These are phyloP conservation scores for Tillus elongatus DNA, from an alignment of 2,888 invertebrate genomes.

Conservation along the genomic window DNA sequence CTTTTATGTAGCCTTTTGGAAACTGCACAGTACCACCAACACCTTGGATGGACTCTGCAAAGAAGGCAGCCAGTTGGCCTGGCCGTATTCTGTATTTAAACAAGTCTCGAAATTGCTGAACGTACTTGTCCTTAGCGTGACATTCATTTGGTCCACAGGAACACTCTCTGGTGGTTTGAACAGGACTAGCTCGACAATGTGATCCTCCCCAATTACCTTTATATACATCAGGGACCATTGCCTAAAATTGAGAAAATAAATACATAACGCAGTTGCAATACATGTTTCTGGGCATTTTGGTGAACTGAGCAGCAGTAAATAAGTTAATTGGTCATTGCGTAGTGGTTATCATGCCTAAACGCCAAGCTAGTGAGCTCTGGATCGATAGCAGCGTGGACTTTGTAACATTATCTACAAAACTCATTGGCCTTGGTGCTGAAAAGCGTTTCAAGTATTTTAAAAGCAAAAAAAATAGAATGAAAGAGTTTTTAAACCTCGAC, in stretches of 20 bases:
- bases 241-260: conserved; percentile 43
- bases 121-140: conserved; percentile 67
- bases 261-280: too few species aligned
- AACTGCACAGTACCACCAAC: conserved; percentile 91
- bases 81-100: conserved; percentile 70
- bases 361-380: too few species aligned
- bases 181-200: conserved; percentile 78
- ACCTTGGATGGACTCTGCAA: conserved; percentile 95
- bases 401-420: too few species aligned
- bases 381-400: too few species aligned
- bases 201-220: conserved; percentile 85
- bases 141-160: conserved; percentile 55
- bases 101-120: conserved; percentile 71
- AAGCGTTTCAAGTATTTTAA: too few species aligned
- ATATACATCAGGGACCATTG: conserved; percentile 87
- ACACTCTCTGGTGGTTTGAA: conserved; percentile 62
- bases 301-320: too few species aligned
- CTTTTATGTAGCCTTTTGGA: conserved; percentile 76
- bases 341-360: too few species aligned
- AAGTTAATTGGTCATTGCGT: too few species aligned
- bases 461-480: too few species aligned
- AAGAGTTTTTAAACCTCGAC: too few species aligned
- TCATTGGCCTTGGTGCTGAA: too few species aligned
- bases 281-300: too few species aligned
- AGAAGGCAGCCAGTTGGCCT: conserved; percentile 75